phyloP scores from a whole-genome alignment of 2,888 invertebrate genomes.

The Lasioglossum lativentre region DNA sequence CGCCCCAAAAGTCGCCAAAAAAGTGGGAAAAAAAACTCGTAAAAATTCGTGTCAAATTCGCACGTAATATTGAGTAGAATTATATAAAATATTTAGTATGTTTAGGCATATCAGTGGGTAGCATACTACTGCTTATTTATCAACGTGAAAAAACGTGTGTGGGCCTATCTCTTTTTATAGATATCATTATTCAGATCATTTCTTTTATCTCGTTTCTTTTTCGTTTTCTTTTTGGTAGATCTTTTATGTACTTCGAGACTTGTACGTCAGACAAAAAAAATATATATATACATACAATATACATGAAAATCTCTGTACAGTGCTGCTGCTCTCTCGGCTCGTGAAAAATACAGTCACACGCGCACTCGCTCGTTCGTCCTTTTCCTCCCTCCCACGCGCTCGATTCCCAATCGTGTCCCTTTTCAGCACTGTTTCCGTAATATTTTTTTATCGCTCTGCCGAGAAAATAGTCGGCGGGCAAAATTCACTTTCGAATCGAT shows the following conservation, averaged over 20 bases:
- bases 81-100: conserved; percentile 72
- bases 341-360: conserved; percentile 58
- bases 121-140: conserved; percentile 74
- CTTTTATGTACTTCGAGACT: conserved; percentile 36
- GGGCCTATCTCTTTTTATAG: conserved; percentile 5
- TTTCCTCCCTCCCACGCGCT: conserved; percentile 69
- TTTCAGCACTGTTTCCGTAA: conserved; percentile 53
- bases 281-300: conserved; percentile 24
- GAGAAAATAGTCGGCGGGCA: conserved; percentile 72
- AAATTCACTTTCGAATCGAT: conserved; percentile 69
- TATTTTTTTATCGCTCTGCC: conserved; percentile 63
- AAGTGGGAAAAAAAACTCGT: conserved; percentile 84
- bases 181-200: background rate
- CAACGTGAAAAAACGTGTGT: conserved; percentile 58
- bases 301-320: conserved; percentile 42
- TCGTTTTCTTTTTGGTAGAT: conserved; percentile 56
- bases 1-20: conserved; percentile 85
- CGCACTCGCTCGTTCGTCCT: conserved; percentile 63
- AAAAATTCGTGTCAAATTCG: conserved; percentile 84
- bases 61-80: conserved; percentile 77
- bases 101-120: conserved; percentile 76
- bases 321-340: conserved; percentile 36
- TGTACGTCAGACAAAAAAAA: conserved; percentile 36
- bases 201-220: background rate
- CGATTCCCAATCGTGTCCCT: conserved; percentile 62